phyloP scores from a whole-genome alignment of 2,888 invertebrate genomes.

The Agrotis puta region DNA sequence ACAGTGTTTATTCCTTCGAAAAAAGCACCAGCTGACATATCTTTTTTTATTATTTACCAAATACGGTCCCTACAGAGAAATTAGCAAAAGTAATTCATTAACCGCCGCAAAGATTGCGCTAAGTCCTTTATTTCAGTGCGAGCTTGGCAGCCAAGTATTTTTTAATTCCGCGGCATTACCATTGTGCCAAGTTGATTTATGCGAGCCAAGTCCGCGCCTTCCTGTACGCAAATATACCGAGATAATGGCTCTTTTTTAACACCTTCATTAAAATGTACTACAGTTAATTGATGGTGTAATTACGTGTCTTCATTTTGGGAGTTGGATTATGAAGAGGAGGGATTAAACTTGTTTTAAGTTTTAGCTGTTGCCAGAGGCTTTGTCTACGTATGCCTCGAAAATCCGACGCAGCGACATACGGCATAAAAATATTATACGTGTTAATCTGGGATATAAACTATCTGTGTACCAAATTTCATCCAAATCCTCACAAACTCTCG shows the following conservation, averaged over 20 bases:
- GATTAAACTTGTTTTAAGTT: slow-evolving; percentile 1
- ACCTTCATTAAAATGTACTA: slow-evolving; percentile 85
- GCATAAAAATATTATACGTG: too few species aligned
- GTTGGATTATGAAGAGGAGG: slow-evolving; percentile 8
- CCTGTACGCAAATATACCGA: slow-evolving; percentile 80
- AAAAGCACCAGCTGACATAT: neutral
- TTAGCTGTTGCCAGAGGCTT: too few species aligned
- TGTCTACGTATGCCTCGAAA: too few species aligned
- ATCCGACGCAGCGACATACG: too few species aligned
- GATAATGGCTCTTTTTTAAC: slow-evolving; percentile 88
- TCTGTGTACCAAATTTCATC: too few species aligned
- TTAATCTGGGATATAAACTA: too few species aligned
- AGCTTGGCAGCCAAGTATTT: slow-evolving; percentile 83
- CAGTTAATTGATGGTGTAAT: slow-evolving; percentile 79
- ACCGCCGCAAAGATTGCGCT: slow-evolving; percentile 87
- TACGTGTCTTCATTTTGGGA: slow-evolving; percentile 47
- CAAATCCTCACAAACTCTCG: too few species aligned
- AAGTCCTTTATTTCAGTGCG: slow-evolving; percentile 87
- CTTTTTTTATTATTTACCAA: slow-evolving; percentile 47
- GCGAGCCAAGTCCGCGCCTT: slow-evolving; percentile 66
- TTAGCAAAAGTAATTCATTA: slow-evolving; percentile 90
- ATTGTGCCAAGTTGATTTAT: slow-evolving; percentile 89
- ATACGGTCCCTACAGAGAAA: slow-evolving; percentile 79
- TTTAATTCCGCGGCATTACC: slow-evolving; percentile 89
- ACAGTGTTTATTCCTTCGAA: neutral